phyloP scores from a whole-genome alignment of 2,797 vertebrate species.

The Pseudomugil gertrudae region DNA sequence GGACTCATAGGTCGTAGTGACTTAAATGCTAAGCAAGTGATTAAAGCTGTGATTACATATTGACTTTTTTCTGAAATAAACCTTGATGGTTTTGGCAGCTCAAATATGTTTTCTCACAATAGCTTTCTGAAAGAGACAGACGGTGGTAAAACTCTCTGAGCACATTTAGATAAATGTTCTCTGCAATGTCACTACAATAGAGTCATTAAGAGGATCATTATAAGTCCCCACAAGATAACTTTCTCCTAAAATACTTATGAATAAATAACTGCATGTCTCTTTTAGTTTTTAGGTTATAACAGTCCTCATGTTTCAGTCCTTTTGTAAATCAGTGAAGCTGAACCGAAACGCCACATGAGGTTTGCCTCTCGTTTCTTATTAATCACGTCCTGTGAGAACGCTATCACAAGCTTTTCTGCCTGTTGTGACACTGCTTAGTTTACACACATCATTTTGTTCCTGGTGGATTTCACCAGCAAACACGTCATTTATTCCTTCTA shows the following conservation, averaged over 20 bases:
- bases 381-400: background rate
- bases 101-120: conserved; percentile 29
- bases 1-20: conserved; percentile 14
- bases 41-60: conserved; percentile 56
- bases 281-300: background rate
- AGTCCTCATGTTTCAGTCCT: background rate
- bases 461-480: background rate
- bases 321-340: background rate
- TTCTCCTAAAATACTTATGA: background rate
- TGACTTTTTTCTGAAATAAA: conserved; percentile 55
- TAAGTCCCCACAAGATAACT: background rate
- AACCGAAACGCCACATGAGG: background rate
- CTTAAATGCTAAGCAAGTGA: conserved; percentile 55
- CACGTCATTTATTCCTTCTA: background rate
- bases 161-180: conserved; percentile 6
- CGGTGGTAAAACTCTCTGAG: conserved; percentile 18
- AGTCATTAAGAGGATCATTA: background rate
- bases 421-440: background rate
- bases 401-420: background rate
- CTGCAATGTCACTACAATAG: background rate
- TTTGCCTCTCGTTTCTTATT: background rate
- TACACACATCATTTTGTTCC: background rate
- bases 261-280: background rate
- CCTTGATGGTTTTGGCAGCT: conserved; percentile 20
- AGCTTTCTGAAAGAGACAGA: background rate